Conservation (phyloP, 64 coral and sea anemone genomes). For the Montipora capricornis region DNA sequence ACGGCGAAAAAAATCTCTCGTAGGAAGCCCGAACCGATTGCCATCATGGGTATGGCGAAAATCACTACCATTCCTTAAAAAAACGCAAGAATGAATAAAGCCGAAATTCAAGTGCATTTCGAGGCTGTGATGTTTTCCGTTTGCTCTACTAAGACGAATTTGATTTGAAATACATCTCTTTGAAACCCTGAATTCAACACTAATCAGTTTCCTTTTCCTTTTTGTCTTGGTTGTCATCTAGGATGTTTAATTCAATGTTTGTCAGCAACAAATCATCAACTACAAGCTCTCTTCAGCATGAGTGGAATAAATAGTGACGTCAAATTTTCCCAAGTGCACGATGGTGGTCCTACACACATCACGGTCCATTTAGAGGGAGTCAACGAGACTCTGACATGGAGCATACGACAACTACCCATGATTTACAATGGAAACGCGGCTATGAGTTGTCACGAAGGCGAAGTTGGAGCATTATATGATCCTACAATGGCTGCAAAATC, state of each 20-base stretch:
- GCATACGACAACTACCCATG: slow-evolving; percentile 76
- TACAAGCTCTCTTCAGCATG: slow-evolving; percentile 78
- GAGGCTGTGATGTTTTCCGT: too few relatives aligned
- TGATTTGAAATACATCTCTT: too few relatives aligned
- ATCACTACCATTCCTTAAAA: too few relatives aligned
- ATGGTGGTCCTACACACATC: slow-evolving; percentile 35
- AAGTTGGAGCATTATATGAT: slow-evolving; percentile 59
- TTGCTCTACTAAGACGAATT: too few relatives aligned
- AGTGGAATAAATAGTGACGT: slow-evolving; percentile 69
- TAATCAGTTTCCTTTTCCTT: too few relatives aligned
- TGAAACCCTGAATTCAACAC: too few relatives aligned
- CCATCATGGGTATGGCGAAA: too few relatives aligned
- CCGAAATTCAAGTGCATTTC: too few relatives aligned
- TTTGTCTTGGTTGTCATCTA: neutral
- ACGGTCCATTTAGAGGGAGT: slow-evolving; percentile 67
- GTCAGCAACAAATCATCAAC: slow-evolving; percentile 22
- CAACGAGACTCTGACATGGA: slow-evolving; percentile 61
- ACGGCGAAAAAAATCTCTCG: too few relatives aligned
- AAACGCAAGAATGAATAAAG: too few relatives aligned
- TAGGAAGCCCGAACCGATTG: too few relatives aligned
- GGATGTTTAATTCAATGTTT: slow-evolving; percentile 12
- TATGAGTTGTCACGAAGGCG: slow-evolving; percentile 46
- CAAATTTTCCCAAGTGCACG: slow-evolving; percentile 45
- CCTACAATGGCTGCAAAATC: slow-evolving; percentile 30
- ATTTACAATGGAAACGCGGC: slow-evolving; percentile 80